Evolutionary conservation across 2,888 invertebrate genomes (phyloP).

Genomic region (Torymus aiolomorphi): DNA sequence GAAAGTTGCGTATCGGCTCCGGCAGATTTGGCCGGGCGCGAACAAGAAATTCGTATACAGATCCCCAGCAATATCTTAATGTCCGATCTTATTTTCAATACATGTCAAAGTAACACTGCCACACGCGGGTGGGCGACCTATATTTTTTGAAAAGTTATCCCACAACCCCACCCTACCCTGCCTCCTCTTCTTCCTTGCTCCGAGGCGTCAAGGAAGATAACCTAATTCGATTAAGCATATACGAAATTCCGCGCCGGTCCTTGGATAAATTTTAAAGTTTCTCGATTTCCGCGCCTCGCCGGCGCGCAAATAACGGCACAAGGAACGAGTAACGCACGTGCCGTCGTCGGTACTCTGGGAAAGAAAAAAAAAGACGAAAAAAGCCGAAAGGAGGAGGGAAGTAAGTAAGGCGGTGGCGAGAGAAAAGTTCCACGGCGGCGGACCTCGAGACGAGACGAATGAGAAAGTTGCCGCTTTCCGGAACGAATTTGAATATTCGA

Average conservation of each 20-base stretch:
- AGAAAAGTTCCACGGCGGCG: constrained; percentile 50
- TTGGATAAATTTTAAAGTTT: constrained; percentile 55
- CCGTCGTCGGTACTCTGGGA: background rate
- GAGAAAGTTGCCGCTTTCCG: constrained; percentile 51
- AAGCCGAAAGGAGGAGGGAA: constrained; percentile 22
- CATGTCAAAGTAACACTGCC: constrained; percentile 9
- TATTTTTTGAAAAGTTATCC: constrained; percentile 22
- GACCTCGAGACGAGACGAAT: constrained; percentile 35
- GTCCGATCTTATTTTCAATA: constrained; percentile 33
- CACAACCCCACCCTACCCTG: background rate
- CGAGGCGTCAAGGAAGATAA: constrained; percentile 40
- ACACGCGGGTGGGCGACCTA: constrained; percentile 14
- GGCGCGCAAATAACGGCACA: constrained; percentile 30
- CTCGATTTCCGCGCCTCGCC: constrained; percentile 42
- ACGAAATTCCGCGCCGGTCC: constrained; percentile 38
- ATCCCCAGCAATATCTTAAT: constrained; percentile 44
- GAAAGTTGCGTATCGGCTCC: constrained; percentile 6
- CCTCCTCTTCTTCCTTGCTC: background rate
- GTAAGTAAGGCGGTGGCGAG: background rate
- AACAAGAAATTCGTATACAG: constrained; percentile 52
- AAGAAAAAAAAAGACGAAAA: constrained; percentile 22
- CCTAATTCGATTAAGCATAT: constrained; percentile 54
- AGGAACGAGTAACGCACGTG: background rate
- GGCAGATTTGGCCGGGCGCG: background rate
- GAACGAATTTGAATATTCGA: constrained; percentile 57